Percentiles rank a stretch among this genome's conserved stretches.
Conservation (phyloP, 2,888 invertebrate species). For the Coleophora deauratella region DNA sequence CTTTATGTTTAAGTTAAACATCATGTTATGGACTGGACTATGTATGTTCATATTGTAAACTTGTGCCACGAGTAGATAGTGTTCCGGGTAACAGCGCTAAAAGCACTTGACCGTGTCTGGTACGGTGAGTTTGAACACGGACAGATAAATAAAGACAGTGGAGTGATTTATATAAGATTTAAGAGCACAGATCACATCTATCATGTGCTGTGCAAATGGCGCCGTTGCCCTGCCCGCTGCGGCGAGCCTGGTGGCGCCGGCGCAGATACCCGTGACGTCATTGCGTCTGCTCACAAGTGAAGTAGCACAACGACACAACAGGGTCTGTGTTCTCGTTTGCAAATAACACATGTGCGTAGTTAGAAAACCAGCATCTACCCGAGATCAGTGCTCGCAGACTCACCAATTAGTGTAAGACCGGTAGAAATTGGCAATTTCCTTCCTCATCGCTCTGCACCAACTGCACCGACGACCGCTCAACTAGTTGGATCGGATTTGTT, state of each 20-base stretch:
- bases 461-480: conserved; percentile 5
- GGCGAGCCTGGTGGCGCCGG: conserved; percentile 45
- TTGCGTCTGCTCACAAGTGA: conserved; percentile 3
- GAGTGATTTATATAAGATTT: conserved; percentile 52
- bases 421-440: conserved; percentile 30
- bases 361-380: neutral
- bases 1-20: too few species aligned
- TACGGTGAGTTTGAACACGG: conserved; percentile 28
- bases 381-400: conserved; percentile 14
- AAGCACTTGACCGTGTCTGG: conserved; percentile 30
- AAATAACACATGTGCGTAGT: conserved; percentile 21
- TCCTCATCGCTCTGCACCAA: conserved; percentile 2
- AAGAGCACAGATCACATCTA: too few species aligned
- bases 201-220: conserved; percentile 67
- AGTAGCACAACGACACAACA: neutral
- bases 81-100: conserved; percentile 28
- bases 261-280: conserved; percentile 50
- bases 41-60: too few species aligned
- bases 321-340: neutral
- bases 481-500: conserved; percentile 43
- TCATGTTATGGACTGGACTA: too few species aligned
- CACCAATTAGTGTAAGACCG: conserved; percentile 25
- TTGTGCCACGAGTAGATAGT: too few species aligned
- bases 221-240: conserved; percentile 32
- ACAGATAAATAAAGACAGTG: conserved; percentile 39